Evolutionary conservation across 2,888 invertebrate species (phyloP), one percentile per base, ranked within the genome.

Genomic region (Ceratothoa steindachneri): DNA sequence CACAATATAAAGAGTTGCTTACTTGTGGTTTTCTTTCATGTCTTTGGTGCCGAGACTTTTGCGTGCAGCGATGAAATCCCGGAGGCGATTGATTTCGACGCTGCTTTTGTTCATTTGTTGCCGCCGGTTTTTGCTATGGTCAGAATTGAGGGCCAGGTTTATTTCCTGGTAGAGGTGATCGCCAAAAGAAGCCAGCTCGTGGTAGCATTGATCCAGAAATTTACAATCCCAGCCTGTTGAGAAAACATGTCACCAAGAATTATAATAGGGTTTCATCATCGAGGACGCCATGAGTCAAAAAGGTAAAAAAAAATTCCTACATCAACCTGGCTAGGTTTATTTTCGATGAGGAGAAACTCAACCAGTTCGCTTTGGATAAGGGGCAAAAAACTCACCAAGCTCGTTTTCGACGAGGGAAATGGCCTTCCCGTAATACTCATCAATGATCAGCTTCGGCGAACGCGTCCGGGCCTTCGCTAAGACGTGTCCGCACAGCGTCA

Each of bases 81-180:
- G n/a, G n/a, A n/a, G n/a, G n/a, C n/a, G n/a, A n/a, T 41, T 41
- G 7, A 41, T 41, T 41, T 41, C 41, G 15, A 9, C 41, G 15
- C 5, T 15, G 41, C 41, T 41, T 9, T 41, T 41, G 41, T 5
- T 15, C 41, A 41, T 41, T 15, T 41, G 41, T 5, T 41, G 7
- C 41, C 27, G 9, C 12, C 30, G 5, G 15, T 12, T 29, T 27
- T 66, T 12, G 27, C 7, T 9, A n/a, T 66, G 60, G 30, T 75
- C 75, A 24, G 76, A 72, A n/a, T 67, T 66, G 30, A 76, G 71
- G 27, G 69, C 65, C 3, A 51, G 30, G 19, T 66, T 72, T 4
- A 70, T 66, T 19, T 76, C 74, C n/a, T 27, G 71, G 52, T 76
- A 76, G 19, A 74, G 71, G 19, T 73, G 64, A 29, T 79, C 76